Conservation (phyloP, 2,888 invertebrate species). For the Palloptera scutellata region DNA sequence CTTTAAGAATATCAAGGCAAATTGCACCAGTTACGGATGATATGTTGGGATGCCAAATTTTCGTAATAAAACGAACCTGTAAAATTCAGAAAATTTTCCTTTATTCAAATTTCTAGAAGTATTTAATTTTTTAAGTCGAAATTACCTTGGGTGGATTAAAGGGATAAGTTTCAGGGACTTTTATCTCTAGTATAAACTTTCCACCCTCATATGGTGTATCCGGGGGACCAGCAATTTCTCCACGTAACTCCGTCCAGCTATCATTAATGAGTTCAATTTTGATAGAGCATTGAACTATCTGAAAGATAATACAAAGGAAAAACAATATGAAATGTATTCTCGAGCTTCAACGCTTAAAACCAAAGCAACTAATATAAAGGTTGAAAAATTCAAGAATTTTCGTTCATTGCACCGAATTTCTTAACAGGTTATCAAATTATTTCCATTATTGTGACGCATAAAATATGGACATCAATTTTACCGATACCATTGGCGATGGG, state of each 20-base stretch:
- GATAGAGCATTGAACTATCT: conserved; percentile 88
- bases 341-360: no score
- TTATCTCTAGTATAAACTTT: conserved; percentile 91
- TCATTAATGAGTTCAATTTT: conserved; percentile 91
- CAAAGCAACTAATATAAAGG: no score
- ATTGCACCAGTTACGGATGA: conserved; percentile 98
- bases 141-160: conserved; percentile 98
- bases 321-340: no score
- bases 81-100: conserved; percentile 14
- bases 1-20: conserved; percentile 97
- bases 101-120: neutral
- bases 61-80: conserved; percentile 94
- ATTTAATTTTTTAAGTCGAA: neutral
- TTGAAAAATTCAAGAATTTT: no score
- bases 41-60: conserved; percentile 99
- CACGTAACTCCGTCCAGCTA: conserved; percentile 89
- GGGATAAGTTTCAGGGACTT: conserved; percentile 98
- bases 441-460: no score
- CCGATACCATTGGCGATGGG: no score
- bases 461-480: no score
- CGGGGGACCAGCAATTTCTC: conserved; percentile 96
- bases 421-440: no score
- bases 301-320: conserved; percentile 44
- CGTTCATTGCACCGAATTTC: no score
- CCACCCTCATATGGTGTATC: conserved; percentile 99